Conservation (phyloP, 2,888 invertebrate genomes). For the Agrypnus murinus region DNA sequence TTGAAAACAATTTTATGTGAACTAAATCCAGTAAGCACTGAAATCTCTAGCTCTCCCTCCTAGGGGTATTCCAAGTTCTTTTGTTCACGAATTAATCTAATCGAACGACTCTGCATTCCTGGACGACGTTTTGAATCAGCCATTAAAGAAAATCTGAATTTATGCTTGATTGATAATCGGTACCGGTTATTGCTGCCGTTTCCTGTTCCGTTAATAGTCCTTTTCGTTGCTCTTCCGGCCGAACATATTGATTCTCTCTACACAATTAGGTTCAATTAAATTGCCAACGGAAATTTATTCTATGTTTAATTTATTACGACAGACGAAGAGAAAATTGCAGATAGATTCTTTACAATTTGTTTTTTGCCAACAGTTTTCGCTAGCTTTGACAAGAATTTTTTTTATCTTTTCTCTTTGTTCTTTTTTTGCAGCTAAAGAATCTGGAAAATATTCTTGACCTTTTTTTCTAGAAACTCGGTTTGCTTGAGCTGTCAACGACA, state of each 20-base stretch:
- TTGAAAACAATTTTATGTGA: too few species aligned
- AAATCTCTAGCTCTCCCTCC: background rate
- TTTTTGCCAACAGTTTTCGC: background rate
- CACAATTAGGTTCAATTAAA: constrained; percentile 45
- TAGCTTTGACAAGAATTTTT: too few species aligned
- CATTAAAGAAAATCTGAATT: constrained; percentile 46
- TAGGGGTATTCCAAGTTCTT: constrained; percentile 11
- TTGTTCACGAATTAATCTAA: constrained; percentile 31
- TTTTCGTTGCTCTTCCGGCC: constrained; percentile 39
- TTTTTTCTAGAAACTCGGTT: constrained; percentile 2
- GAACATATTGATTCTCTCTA: constrained; percentile 42
- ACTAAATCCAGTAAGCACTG: too few species aligned
- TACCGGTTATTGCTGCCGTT: constrained; percentile 44
- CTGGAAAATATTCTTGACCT: background rate
- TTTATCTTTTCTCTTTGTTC: background rate
- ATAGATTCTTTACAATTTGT: constrained; percentile 21
- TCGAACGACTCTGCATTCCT: constrained; percentile 12
- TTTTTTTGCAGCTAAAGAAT: background rate
- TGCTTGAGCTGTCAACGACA: constrained; percentile 4
- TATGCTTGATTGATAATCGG: constrained; percentile 44
- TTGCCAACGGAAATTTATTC: constrained; percentile 37
- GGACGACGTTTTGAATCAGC: constrained; percentile 24
- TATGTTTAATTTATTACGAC: constrained; percentile 24
- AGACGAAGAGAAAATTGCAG: background rate
- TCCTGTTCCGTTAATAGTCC: constrained; percentile 45